A percentile compares a stretch with the other conserved stretches of the same genome.
Conservation (phyloP, 2,888 invertebrate species). For the Cenopis cana region DNA sequence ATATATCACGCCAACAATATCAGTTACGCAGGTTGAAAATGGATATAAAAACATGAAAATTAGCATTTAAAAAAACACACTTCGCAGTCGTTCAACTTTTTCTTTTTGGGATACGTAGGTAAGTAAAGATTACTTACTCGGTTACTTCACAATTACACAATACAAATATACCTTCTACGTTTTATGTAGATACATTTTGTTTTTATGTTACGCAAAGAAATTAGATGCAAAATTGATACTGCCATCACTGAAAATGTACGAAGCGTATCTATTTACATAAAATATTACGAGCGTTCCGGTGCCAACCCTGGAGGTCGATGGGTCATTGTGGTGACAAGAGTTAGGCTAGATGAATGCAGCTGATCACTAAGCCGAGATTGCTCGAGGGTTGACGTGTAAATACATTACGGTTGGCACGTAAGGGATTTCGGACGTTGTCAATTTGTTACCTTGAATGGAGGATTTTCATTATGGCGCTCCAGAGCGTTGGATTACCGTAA, state of each 20-base stretch:
- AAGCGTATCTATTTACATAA: slow-evolving; percentile 59
- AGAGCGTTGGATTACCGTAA: slow-evolving; percentile 5
- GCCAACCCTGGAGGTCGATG: slow-evolving; percentile 62
- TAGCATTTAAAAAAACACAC: slow-evolving; percentile 45
- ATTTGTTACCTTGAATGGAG: slow-evolving; percentile 40
- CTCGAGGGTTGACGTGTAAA: slow-evolving; percentile 67
- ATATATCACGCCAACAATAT: slow-evolving; percentile 12
- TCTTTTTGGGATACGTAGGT: slow-evolving; percentile 10
- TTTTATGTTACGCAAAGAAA: slow-evolving; percentile 5
- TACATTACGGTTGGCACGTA: slow-evolving; percentile 50
- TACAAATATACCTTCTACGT: background rate
- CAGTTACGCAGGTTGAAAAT: slow-evolving; percentile 7
- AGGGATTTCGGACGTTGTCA: slow-evolving; percentile 37
- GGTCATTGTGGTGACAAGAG: slow-evolving; percentile 69
- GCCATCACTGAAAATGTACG: slow-evolving; percentile 40
- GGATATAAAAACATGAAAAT: slow-evolving; percentile 47
- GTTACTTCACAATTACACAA: slow-evolving; percentile 8
- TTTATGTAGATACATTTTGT: too few relatives aligned
- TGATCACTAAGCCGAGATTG: slow-evolving; percentile 66
- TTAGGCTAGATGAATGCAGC: slow-evolving; percentile 75
- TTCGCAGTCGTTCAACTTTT: slow-evolving; percentile 45
- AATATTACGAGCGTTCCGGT: slow-evolving; percentile 66
- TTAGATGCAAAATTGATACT: slow-evolving; percentile 30
- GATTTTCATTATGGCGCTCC: slow-evolving; percentile 34
- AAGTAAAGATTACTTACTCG: background rate